Percentiles rank a stretch among this genome's conserved stretches.
Conservation (phyloP, 1,140 invertebrate species). For the Lordiphosa stackelbergi region DNA sequence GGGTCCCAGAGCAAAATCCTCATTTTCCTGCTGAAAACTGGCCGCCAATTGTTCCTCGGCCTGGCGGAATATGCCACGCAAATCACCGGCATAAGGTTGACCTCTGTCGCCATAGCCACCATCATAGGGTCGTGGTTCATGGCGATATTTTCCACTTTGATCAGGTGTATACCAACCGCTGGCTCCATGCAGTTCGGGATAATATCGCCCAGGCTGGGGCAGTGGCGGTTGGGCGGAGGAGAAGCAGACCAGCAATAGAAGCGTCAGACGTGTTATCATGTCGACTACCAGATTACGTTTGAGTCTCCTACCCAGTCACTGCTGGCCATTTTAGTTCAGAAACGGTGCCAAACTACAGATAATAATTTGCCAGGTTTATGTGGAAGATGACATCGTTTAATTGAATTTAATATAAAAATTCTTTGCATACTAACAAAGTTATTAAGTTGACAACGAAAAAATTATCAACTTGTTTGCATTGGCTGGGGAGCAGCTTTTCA, state of each 20-base stretch:
- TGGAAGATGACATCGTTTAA: conserved; percentile 37
- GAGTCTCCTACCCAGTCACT: conserved; percentile 25
- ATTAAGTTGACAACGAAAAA: conserved; percentile 26
- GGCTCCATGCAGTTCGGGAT: conserved; percentile 47
- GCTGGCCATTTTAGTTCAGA: conserved; percentile 55
- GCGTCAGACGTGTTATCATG: conserved; percentile 49
- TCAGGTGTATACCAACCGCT: conserved; percentile 62
- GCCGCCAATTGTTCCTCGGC: conserved; percentile 38
- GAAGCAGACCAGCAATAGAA: conserved; percentile 17
- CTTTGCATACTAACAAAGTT: conserved; percentile 68
- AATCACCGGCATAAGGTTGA: conserved; percentile 45
- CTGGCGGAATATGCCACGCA: conserved; percentile 42
- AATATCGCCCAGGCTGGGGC: conserved; percentile 47
- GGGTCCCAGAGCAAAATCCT: conserved; percentile 42
- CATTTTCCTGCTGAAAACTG: conserved; percentile 28
- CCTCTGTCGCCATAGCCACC: conserved; percentile 71
- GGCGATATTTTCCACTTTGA: conserved; percentile 67
- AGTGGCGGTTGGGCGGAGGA: conserved; percentile 4
- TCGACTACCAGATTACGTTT: conserved; percentile 42
- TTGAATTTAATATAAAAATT: conserved; percentile 52
- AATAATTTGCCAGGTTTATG: conserved; percentile 52
- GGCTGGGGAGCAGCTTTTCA: background rate
- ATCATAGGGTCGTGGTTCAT: conserved; percentile 65
- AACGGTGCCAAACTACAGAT: conserved; percentile 12
- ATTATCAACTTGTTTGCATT: conserved; percentile 53